Evolutionary conservation across 1,140 invertebrate species (phyloP).

Genomic region (Euborellia annulipes): DNA sequence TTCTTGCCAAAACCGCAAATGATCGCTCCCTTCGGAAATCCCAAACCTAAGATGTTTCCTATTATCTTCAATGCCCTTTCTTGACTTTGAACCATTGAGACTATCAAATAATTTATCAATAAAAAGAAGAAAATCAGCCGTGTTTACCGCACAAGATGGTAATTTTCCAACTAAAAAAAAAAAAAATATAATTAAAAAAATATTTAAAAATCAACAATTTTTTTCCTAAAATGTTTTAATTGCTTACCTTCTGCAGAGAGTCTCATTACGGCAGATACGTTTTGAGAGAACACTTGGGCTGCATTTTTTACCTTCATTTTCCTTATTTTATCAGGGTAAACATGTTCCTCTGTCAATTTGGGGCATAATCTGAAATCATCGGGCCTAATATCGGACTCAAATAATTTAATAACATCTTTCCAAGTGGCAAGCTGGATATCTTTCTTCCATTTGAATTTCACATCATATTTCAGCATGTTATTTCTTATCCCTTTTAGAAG

Average conservation of each 20-base stretch:
- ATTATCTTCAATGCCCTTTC: background rate
- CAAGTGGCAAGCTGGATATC: slow-evolving; percentile 1
- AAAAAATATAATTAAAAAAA: background rate
- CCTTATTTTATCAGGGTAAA: slow-evolving; percentile 7
- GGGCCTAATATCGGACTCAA: slow-evolving; percentile 4
- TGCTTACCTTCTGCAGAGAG: no score
- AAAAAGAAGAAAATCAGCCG: background rate
- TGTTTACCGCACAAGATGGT: background rate
- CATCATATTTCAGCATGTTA: slow-evolving; percentile 7
- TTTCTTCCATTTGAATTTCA: background rate
- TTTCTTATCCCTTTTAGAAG: slow-evolving; percentile 13
- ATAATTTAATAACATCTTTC: slow-evolving; percentile 6
- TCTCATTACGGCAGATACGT: background rate
- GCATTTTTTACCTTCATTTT: slow-evolving; percentile 12
- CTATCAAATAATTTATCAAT: slow-evolving; percentile 2
- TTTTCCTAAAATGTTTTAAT: background rate
- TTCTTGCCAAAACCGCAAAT: background rate
- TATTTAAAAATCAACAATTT: background rate
- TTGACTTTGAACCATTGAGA: background rate
- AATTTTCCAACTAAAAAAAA: background rate
- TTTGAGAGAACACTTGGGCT: slow-evolving; percentile 9
- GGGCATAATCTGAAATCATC: slow-evolving; percentile 7
- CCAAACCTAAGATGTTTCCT: background rate
- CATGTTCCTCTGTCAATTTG: slow-evolving; percentile 10
- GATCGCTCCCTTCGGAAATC: background rate